A percentile compares a stretch with the other conserved stretches of the same genome.
Evolutionary conservation across 2,113 vertebrate species (phyloP).

Genomic region (Aspiorhynchus laticeps): DNA sequence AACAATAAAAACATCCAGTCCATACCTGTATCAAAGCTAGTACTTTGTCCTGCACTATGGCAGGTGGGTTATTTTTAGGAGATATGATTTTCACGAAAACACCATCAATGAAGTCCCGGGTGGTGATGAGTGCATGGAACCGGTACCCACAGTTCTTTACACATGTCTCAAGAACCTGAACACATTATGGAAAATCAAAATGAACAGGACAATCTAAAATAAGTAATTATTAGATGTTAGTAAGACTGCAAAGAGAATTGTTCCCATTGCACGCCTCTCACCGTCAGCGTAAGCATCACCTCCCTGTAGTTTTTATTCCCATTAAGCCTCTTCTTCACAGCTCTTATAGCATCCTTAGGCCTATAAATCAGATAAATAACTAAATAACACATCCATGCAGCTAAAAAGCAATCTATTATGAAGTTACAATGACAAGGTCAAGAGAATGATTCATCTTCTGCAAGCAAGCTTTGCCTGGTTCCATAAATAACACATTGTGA

Average conservation of each 20-base stretch:
- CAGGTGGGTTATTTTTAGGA: constrained; percentile 95
- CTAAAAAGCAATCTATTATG: not conserved
- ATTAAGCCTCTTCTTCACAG: constrained; percentile 93
- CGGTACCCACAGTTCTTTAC: constrained; percentile 99
- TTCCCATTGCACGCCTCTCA: constrained; percentile 70
- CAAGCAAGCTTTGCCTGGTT: not conserved
- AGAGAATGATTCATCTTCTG: not conserved
- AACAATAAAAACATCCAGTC: not conserved
- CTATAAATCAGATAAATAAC: constrained; percentile 69
- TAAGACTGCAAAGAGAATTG: not conserved
- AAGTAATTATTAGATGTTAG: not conserved
- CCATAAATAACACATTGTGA: not conserved
- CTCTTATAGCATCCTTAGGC: constrained; percentile 95
- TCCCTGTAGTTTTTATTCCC: constrained; percentile 97
- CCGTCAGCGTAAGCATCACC: constrained; percentile 96
- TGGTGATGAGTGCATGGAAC: constrained; percentile 92
- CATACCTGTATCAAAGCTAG: constrained; percentile 94
- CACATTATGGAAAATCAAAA: constrained; percentile 11
- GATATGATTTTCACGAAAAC: constrained; percentile 97
- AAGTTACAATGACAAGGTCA: not conserved
- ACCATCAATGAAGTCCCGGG: constrained; percentile 93
- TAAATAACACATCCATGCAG: not conserved
- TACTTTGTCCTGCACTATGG: constrained; percentile 98
- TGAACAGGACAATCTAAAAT: not conserved
- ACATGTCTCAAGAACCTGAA: constrained; percentile 94